Base-by-base conservation (phyloP, 1,140 invertebrate species). In the Ostrea edulis region DNA sequence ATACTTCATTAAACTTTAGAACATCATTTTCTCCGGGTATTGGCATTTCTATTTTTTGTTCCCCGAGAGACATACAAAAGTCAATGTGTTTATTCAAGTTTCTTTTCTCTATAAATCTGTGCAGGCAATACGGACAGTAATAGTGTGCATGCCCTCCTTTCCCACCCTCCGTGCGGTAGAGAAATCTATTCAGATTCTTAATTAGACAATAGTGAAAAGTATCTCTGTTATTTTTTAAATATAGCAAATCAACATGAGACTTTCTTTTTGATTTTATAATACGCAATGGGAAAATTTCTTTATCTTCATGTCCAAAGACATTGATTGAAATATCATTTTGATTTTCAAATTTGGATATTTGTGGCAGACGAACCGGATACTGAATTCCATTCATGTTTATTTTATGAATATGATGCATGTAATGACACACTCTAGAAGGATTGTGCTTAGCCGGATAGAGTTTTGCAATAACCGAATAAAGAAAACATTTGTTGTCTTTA, bases 261-360 rank as follows among this genome's bases (percentile, higher is more conserved):
- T 82, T 77, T 0, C 44, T 17, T 82, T 81, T 81, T 53, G 35
- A 35, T 29, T 85, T 88, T 8, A 55, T 83, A 25, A 89, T 71
- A 25, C 82, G 55, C 55, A 89, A 62, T 14, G 88, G 88, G 25
- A 82, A 88, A 52, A 85, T 44, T 22, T 88, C 29, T 17, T 58
- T 54, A 8, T 82, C 54, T 58, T 82, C 86, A 77, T 77, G 85
- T 25, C 87, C 87, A 85, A 87, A 89, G 12, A 89, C 82, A 84
- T 89, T 89, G 20, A 89, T 62, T 17, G 86, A 85, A 35, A 87
- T 89, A 14, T 82, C 22, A 51, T 89, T 89, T 84, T 86, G 88
- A 20, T 68, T 86, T 85, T 89, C 84, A 52, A 89, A 89, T 55
- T 86, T 77, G 20, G 22, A 14, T 22, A 89, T 85, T 81, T 89